These are phyloP conservation scores for Acrocephalus kingi DNA, from an alignment of 2,113 vertebrate genomes.

Conservation along the genomic window DNA sequence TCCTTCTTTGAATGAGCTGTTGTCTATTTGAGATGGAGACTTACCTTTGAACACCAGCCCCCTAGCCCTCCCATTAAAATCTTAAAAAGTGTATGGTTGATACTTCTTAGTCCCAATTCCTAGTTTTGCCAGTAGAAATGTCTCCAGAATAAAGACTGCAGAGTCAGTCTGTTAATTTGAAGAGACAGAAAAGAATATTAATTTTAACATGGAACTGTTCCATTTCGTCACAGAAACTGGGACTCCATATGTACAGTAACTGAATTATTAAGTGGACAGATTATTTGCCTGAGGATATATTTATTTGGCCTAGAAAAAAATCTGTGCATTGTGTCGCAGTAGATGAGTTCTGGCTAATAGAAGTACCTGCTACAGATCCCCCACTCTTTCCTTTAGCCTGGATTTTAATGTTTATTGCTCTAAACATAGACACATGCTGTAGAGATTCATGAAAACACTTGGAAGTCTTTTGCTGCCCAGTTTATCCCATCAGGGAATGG, in stretches of 20 bases:
- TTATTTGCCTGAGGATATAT: slow-evolving; percentile 58
- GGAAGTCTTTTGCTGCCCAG: not conserved
- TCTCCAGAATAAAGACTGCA: not conserved
- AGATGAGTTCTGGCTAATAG: not conserved
- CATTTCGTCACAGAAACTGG: slow-evolving; percentile 21
- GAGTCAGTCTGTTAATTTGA: not conserved
- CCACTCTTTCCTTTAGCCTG: not conserved
- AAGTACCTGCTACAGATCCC: not conserved
- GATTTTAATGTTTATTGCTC: not conserved
- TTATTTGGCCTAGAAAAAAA: slow-evolving; percentile 65
- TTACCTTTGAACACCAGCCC: not conserved
- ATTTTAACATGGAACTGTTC: slow-evolving; percentile 48
- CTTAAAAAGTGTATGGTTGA: not conserved
- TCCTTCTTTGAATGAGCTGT: not conserved
- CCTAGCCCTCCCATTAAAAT: not conserved
- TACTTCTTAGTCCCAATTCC: not conserved
- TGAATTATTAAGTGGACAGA: slow-evolving; percentile 68
- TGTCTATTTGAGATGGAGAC: not conserved
- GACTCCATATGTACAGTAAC: slow-evolving; percentile 70
- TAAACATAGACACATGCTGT: not conserved
- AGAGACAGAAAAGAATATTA: not conserved
- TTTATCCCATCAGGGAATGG: not conserved
- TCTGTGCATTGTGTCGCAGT: slow-evolving; percentile 16
- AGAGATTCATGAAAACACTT: not conserved
- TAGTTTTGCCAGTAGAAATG: not conserved